Evolutionary conservation across 2,888 invertebrate species (phyloP), one percentile per base, ranked within the genome.

Genomic region (Oconnorella tubifera): DNA sequence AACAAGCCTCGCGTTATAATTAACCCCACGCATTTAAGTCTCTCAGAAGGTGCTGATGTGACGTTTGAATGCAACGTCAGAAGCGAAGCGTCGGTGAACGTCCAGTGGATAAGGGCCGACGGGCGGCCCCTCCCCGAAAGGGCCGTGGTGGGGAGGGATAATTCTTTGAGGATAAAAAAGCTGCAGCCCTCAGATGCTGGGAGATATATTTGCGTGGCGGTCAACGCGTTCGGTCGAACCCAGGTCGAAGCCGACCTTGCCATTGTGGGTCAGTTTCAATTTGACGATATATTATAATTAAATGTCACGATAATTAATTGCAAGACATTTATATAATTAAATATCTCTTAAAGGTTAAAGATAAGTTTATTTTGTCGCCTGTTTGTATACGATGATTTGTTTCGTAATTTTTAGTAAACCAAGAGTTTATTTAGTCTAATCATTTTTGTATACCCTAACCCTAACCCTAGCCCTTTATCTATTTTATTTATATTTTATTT

Each of bases 81-180:
- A 4, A 77, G 77, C 0, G 71, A 71, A 10, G 75, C 74, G 23
- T 76, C 77, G 48, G 73, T 76, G 62, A 74, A 75, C 50, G 75
- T 89, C 1, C 83, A 84, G 27, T 94, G 93, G 92, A 85, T 84
- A 56, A 87, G 92, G 66, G 84, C 85, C 6, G 89, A 91, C 78
- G 86, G 88, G 19, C 81, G 83, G 53, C 86, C 87, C 0, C 81
- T 94, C 69, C 89, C 70, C 14, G 60, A 60, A 25, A 65, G 75
- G n/a, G 72, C 77, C 2, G 65, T 66, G 6, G 68, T 72, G 3
- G 71, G 71, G 1, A 73, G 75, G 0, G 70, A 75, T 33, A 73
- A 79, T 65, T 70, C 74, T n/a, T 69, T 80, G 68, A 75, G 75
- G 23, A 74, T 80, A 51, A 64, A 70, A 6, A 67, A 75, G 50